Conservation (phyloP, 2,797 vertebrate species). For the Anguilla obscura region DNA sequence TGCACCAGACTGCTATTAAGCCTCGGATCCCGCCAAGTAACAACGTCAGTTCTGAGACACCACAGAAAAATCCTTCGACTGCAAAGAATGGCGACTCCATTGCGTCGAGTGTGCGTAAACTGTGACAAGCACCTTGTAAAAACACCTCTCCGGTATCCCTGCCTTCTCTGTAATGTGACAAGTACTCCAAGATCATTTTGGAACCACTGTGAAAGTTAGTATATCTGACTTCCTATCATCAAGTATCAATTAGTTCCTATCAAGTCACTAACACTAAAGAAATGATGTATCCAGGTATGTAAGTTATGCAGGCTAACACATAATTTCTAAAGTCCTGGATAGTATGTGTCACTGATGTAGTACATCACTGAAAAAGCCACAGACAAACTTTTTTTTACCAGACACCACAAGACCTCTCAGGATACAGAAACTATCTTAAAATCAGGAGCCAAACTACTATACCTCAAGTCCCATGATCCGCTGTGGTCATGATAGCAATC, state of each 20-base stretch:
- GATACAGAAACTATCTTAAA: constrained; percentile 21
- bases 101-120: constrained; percentile 36
- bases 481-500: constrained; percentile 15
- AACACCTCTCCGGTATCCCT: constrained; percentile 42
- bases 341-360: not conserved
- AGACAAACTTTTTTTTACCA: not conserved
- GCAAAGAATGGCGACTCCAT: constrained; percentile 43
- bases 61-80: constrained; percentile 41
- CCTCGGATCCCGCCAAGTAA: not conserved
- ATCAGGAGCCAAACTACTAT: constrained; percentile 28
- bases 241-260: not conserved
- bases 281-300: not conserved
- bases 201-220: not conserved
- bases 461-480: constrained; percentile 19
- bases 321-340: not conserved
- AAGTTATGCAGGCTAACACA: not conserved
- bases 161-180: constrained; percentile 44
- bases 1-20: not conserved
- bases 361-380: not conserved
- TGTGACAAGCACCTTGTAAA: constrained; percentile 25
- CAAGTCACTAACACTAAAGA: not conserved
- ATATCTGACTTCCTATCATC: not conserved
- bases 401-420: constrained; percentile 29
- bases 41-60: not conserved
- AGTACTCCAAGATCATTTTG: constrained; percentile 49